Base-by-base conservation (phyloP, 2,888 invertebrate species). In the Mimas tiliae region DNA sequence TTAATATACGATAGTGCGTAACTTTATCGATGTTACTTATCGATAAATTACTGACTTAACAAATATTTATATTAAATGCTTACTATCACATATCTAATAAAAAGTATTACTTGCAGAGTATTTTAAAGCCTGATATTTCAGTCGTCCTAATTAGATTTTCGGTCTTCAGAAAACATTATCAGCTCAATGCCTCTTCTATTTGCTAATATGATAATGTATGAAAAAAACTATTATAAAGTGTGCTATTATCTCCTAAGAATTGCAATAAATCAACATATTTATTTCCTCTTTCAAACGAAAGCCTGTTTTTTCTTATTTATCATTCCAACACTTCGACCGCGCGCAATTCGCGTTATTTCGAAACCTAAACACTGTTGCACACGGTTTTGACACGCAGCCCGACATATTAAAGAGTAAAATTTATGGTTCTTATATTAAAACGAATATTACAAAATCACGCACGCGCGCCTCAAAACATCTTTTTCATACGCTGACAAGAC, bases 401-500 rank as follows among this genome's bases (percentile, higher is more conserved):
- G 58, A 58, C 58, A 19, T 42, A 58, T 58, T 58, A 42, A 58
- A 58, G 58, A 58, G 58, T 42, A 19, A 42, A 58, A 58, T 58
- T 58, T 58, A 58, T 58, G 9, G 58, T 42, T 38, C 38, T 42
- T 42, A 19, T 42, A 82, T 83, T 77, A 80, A 77, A 77, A 80
- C 72, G 73, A 80, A 83, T 76, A 58, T 77, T 79, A 74, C 74
- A 76, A 82, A 83, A 82, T 78, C 76, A 76, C 76, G 76, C 78
- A 77, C 79, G 75, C 16, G 19, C 58, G 55, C 34, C 75, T 79
- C 78, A 76, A 76, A 79, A 83, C 84, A 83, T 82, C 85, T 88
- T 83, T 87, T 86, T 89, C 82, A 87, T 89, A 77, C 80, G 78
- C 77, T 85, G 85, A 81, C 85, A 87, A 83, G 86, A 86, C 79